A percentile compares a stretch with the other conserved stretches of the same genome.
These are phyloP conservation scores for Polylopha cassiicola DNA, from an alignment of 2,888 invertebrate genomes.

Conservation along the genomic window DNA sequence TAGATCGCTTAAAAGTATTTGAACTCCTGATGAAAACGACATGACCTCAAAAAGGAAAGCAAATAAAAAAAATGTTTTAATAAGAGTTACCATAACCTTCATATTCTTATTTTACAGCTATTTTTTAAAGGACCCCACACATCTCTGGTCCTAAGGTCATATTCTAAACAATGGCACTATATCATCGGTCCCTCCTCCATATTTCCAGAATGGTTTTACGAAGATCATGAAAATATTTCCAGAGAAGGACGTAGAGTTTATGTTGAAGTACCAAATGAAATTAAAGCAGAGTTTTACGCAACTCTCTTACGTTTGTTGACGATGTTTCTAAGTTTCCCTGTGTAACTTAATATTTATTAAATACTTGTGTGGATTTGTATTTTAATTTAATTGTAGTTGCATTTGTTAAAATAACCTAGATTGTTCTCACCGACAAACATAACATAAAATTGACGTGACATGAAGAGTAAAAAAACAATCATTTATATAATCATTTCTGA, in stretches of 20 bases:
- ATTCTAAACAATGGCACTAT: conserved; percentile 39
- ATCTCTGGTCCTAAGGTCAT: conserved; percentile 34
- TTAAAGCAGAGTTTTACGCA: conserved; percentile 35
- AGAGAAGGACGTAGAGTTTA: conserved; percentile 25
- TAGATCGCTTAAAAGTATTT: no score
- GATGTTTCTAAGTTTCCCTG: conserved; percentile 30
- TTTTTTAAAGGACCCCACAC: conserved; percentile 42
- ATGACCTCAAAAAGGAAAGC: no score
- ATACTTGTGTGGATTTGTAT: no score
- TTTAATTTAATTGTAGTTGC: no score
- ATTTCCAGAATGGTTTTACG: conserved; percentile 49
- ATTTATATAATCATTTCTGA: no score
- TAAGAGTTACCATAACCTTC: background rate
- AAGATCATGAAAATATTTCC: conserved; percentile 27
- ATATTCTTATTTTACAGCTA: conserved; percentile 36
- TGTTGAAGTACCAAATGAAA: conserved; percentile 34
- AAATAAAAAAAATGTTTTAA: no score
- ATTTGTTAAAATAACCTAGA: no score
- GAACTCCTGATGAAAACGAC: no score
- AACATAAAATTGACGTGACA: no score
- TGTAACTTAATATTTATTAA: no score
- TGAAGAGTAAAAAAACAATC: no score
- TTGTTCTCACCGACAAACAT: no score
- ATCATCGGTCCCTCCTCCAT: conserved; percentile 34
- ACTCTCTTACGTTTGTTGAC: conserved; percentile 28